Evolutionary conservation across 2,888 invertebrate genomes (phyloP).

Genomic region (Lampropteryx suffumata): DNA sequence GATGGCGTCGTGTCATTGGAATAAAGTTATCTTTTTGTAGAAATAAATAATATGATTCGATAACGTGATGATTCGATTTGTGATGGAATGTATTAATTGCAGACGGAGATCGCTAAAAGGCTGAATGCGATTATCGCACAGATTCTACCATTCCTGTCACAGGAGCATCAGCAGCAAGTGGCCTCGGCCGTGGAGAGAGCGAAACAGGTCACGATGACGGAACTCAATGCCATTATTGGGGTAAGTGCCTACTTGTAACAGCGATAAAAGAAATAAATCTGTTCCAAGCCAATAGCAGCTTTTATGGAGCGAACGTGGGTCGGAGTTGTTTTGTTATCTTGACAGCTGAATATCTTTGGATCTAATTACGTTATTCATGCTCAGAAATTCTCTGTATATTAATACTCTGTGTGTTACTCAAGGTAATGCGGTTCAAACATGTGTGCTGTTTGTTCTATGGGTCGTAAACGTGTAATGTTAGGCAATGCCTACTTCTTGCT

Average conservation of each 20-base stretch:
- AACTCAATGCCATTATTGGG: conserved; percentile 96
- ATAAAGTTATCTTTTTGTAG: conserved; percentile 32
- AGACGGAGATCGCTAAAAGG: conserved; percentile 98
- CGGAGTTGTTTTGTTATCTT: conserved; percentile 31
- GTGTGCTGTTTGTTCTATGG: conserved; percentile 62
- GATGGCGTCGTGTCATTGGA: conserved; percentile 3
- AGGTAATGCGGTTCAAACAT: conserved; percentile 58
- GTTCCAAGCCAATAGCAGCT: conserved; percentile 32
- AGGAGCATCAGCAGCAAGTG: conserved; percentile 96
- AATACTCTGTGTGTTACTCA: conserved; percentile 56
- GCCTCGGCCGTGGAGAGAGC: conserved; percentile 96
- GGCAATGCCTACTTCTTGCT: conserved; percentile 32
- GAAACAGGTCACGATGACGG: conserved; percentile 97
- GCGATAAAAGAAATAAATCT: conserved; percentile 36
- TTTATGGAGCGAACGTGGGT: conserved; percentile 36
- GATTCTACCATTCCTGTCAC: conserved; percentile 95
- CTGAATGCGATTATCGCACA: conserved; percentile 96
- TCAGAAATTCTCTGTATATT: conserved; percentile 45
- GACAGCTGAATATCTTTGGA: conserved; percentile 32
- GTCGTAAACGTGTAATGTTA: conserved; percentile 54
- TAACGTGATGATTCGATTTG: conserved; percentile 32
- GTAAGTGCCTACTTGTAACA: conserved; percentile 82
- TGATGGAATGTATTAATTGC: conserved; percentile 65
- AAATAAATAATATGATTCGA: conserved; percentile 29
- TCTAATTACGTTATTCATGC: conserved; percentile 28